Evolutionary conservation across 1,140 invertebrate species (phyloP), one percentile per base, ranked within the genome.

Genomic region (Melipona quadrifasciata): DNA sequence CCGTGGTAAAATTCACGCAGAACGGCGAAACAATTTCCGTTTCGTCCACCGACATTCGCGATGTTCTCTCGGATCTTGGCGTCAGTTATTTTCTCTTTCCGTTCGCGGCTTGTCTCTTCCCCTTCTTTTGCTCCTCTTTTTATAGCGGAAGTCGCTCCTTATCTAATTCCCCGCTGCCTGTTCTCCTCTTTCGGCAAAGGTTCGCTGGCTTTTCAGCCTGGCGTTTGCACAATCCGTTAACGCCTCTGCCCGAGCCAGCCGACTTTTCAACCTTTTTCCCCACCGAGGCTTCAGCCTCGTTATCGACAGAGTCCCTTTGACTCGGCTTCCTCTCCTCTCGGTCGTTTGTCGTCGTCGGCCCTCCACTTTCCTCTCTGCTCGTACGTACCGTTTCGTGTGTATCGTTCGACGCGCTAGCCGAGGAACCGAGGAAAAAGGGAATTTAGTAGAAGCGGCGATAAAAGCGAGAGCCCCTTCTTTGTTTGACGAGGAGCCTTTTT

Each of bases 401-500:
- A n/a, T 19, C 27, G 27, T 34, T 24, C 67, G n/a, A 57, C 31
- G 55, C n/a, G 6, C 39, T 47, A 8, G 39, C 39, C 39, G 39
- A 47, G 39, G 39, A 47, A 19, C 24, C n/a, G 21, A 81, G 21
- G 81, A 39, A 21, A 51, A 17, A 70, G 58, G 72, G 34, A 70
- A 70, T 55, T 70, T 78, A 70, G 75, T 78, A 70, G 75, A 70
- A 70, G 55, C 39, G 78, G 87, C 80, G 84, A 90, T 89, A 89
- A 90, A 91, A 89, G 88, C 83, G 75, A 72, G 79, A 17, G 24
- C 39, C 61, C 58, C 75, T 72, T 88, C 88, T 90, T 77, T 86
- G 84, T 88, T 92, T 88, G 72, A 76, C 80, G 55, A 75, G 8
- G 76, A 80, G 67, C 86, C 86, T 90, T 89, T 86, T 80, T 55